Base-by-base conservation (phyloP, 1,140 invertebrate genomes). In the Drosophila guanche region DNA sequence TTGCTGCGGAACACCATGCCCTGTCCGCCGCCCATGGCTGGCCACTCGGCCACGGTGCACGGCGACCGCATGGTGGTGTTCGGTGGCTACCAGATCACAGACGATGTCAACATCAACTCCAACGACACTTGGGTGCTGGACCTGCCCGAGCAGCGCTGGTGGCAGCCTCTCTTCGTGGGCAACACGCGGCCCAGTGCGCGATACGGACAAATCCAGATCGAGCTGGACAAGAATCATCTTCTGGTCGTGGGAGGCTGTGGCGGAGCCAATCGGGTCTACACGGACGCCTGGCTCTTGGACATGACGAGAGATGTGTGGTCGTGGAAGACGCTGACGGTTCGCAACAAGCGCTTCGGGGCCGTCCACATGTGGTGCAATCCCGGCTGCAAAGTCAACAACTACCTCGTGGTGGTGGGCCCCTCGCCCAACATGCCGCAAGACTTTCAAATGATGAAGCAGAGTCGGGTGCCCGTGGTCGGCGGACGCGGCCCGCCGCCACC, bases 101-200 rank as follows among this genome's bases (percentile, higher is more conserved):
- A 90, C 85, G 93, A 90, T 85, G 92, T 92, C 78, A 94, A 93
- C 89, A 92, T 89, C 67, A 94, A 91, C 93, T 96, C 96, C 20
- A 98, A 98, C 93, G 96, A 98, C 90, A 92, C 98, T 3, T 98
- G 97, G 97, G 95, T 96, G 52, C 94, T 98, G 69, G 95, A 99
- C 93, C 93, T 99, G 65, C 93, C 94, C 7, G 94, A 94, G 29
- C 93, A 95, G 71, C 92, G 90, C 55, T 99, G 98, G 98, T 94
- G 93, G 70, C 95, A 96, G 79, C 95, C 95, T 83, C 91, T 94
- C 75, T 93, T 94, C 53, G 93, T 93, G 43, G 94, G 94, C 48
- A 94, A 93, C 54, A 92, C 94, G 12, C 95, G 95, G 78, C 98
- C 98, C 16, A 93, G 94, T 40, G 94, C 96, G 29, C 92, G 98